Evolutionary conservation across 1,140 invertebrate species (phyloP).

Genomic region (Zaprionus ornatus): DNA sequence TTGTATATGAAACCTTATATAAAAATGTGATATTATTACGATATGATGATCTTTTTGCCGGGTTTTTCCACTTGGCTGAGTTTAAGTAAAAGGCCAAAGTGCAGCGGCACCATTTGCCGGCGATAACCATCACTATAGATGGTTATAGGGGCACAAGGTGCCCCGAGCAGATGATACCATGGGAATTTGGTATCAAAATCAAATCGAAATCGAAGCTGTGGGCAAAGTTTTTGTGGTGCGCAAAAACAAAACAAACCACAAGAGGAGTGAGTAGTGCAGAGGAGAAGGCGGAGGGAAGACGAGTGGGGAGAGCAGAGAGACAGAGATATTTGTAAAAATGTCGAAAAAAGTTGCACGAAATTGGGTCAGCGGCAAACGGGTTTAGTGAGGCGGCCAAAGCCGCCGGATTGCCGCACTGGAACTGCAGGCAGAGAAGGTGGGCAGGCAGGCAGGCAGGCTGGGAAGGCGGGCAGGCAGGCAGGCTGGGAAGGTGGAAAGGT

Average conservation of each 20-base stretch:
- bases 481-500: neutral
- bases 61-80: slow-evolving; percentile 22
- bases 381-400: slow-evolving; percentile 40
- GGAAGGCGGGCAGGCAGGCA: slow-evolving; percentile 50
- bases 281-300: neutral
- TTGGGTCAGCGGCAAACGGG: slow-evolving; percentile 75
- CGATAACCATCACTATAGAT: neutral
- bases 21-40: neutral
- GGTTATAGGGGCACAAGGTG: neutral
- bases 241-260: neutral
- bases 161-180: neutral
- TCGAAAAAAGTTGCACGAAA: slow-evolving; percentile 68
- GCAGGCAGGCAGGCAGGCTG: neutral
- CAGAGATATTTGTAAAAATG: slow-evolving; percentile 63
- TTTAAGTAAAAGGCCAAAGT: slow-evolving; percentile 66
- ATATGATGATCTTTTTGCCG: neutral
- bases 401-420: neutral
- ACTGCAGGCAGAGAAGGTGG: neutral
- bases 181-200: neutral
- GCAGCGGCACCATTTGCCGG: neutral
- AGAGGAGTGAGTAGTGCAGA: neutral
- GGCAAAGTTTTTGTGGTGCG: neutral
- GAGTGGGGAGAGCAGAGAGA: neutral
- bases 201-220: slow-evolving; percentile 1
- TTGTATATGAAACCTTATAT: too few relatives aligned